These are phyloP conservation scores for Hypothenemus hampei DNA, from an alignment of 1,140 invertebrate species.

Conservation along the genomic window DNA sequence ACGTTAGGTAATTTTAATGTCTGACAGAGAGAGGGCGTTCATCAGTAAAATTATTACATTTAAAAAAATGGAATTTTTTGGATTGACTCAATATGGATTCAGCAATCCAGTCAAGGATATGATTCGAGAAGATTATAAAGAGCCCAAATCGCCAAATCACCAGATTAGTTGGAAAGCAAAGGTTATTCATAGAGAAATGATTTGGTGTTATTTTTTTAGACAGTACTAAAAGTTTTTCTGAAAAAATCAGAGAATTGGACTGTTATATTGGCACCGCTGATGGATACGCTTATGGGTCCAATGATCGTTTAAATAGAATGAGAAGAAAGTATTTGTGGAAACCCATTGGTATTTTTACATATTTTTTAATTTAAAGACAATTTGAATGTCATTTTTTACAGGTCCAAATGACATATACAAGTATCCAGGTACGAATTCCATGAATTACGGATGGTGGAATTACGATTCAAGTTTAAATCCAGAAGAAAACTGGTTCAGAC, in stretches of 20 bases:
- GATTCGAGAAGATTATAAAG: conserved; percentile 33
- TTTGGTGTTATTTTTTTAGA: no score
- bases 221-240: conserved; percentile 33
- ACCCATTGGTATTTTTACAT: conserved; percentile 30
- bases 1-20: no score
- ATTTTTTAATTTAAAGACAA: neutral
- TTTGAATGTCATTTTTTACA: neutral
- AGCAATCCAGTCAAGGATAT: conserved; percentile 34
- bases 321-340: conserved; percentile 34
- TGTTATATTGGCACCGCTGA: conserved; percentile 36
- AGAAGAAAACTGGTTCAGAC: conserved; percentile 31
- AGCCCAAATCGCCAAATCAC: conserved; percentile 28
- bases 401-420: conserved; percentile 37
- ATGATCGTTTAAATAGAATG: conserved; percentile 31
- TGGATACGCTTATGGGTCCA: conserved; percentile 38
- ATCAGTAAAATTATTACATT: no score
- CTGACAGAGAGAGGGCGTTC: no score
- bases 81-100: conserved; percentile 30
- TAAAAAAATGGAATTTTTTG: conserved; percentile 38
- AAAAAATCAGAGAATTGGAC: conserved; percentile 34
- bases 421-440: conserved; percentile 32
- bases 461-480: conserved; percentile 22
- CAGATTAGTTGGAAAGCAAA: conserved; percentile 2
- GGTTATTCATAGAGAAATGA: neutral
- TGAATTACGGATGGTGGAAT: conserved; percentile 37